Conservation (phyloP, 2,888 invertebrate genomes). For the Drosophila hawaiiensis region DNA sequence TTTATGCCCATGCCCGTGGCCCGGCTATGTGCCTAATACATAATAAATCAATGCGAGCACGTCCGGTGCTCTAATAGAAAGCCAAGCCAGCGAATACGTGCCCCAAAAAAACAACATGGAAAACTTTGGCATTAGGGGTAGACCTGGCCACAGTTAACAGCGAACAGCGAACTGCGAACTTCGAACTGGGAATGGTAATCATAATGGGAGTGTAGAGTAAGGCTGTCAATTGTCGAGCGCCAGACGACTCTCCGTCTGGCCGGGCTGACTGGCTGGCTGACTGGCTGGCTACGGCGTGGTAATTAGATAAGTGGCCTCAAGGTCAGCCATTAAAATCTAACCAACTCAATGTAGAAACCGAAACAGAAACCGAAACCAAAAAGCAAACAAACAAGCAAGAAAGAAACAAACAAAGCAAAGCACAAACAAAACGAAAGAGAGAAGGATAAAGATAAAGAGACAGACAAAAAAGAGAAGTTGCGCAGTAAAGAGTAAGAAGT, state of each 20-base stretch:
- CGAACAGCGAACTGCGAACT: conserved; percentile 2
- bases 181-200: conserved; percentile 3
- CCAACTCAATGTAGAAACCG: conserved; percentile 35
- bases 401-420: conserved; percentile 37
- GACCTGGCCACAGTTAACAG: not conserved
- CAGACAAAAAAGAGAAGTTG: conserved; percentile 3
- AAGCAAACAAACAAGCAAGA: conserved; percentile 19
- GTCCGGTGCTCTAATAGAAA: conserved; percentile 58
- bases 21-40: conserved; percentile 63
- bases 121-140: conserved; percentile 4
- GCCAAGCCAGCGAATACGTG: conserved; percentile 36
- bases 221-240: conserved; percentile 29
- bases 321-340: conserved; percentile 67
- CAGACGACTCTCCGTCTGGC: conserved; percentile 63
- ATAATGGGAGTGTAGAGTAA: not conserved
- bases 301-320: conserved; percentile 77
- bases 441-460: conserved; percentile 21
- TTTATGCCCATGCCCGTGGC: conserved; percentile 47
- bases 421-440: conserved; percentile 19
- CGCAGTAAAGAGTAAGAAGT: conserved; percentile 46
- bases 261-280: conserved; percentile 6
- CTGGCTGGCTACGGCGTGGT: conserved; percentile 54
- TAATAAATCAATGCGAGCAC: conserved; percentile 72
- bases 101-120: conserved; percentile 27
- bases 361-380: not conserved